Evolutionary conservation across 1,140 invertebrate species (phyloP), one percentile per base, ranked within the genome.

Genomic region (Hydropsyche tenuis): DNA sequence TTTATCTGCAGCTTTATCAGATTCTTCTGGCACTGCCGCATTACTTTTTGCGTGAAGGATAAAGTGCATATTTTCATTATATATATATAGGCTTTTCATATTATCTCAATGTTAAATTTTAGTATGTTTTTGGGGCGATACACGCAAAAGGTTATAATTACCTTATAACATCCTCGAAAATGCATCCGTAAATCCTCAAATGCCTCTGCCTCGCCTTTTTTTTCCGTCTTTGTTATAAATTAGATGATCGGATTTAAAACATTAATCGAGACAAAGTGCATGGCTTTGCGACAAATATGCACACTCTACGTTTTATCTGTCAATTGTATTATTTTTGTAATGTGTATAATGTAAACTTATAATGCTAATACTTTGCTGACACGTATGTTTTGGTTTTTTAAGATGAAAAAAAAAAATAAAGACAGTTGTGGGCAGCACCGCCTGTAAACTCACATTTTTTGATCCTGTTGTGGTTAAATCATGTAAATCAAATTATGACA

Each of bases 21-120:
- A 85, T 86, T 77, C 69, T 85, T 86, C 83, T 85, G 83, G 82
- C 83, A 85, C 84, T 81, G 82, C 84, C 82, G 81, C 80, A 79
- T 80, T 80, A 81, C 81, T 79, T 81, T 80, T 80, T 80, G 78
- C 79, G 75, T 74, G 63, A 70, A 64, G 75, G 79, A 63, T 76
- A 79, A 79, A 74, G 73, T 79, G 79, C 75, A 78, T 27, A n/a
- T 65, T 65, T 42, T 65, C n/a, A 65, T 65, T 18, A 18, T 12
- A 63, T 63, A 30, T 63, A 65, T 9, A 66, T 51, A 25, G 56
- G 56, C 56, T 60, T 56, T 56, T 60, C n/a, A 25, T 69, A 22
- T 69, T 48, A 46, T 23, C 43, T 60, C 23, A 9, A 23, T 60
- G 7, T 69, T 20, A 51, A 78, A 70, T 72, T 74, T 79, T 78